Base-by-base conservation (phyloP, 2,113 vertebrate species). In the Oncorhynchus kisutch region DNA sequence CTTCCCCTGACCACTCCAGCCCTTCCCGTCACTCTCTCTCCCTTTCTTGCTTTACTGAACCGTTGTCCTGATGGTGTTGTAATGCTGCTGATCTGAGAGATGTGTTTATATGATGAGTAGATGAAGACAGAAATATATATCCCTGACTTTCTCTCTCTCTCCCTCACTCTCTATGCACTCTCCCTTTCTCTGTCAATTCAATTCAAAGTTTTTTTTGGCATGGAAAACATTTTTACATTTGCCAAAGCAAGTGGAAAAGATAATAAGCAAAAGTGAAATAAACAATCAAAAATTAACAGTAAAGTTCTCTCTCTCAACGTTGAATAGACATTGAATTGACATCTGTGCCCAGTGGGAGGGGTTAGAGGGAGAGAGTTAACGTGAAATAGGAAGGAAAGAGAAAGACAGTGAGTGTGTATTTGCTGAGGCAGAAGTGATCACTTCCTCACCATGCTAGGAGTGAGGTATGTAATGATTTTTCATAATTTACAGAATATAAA, bases 11-110 rank as follows among this genome's bases (percentile, higher is more conserved):
- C 27, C 16, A 0, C 2, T 75, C 69, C 85, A 71, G 78, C 79
- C 83, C 68, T 88, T 84, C 84, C 84, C 81, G 48, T 73, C 59
- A 2, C 86, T 89, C 88, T 82, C 86, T 86, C n/a, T 75, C 34
- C 57, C 22, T 81, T 70, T 84, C 89, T 89, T 88, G 87, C 76
- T 76, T 4, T 7, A 8, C 29, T 45, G 13, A 85, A 68, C 81
- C 13, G 78, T 80, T 80, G 65, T 68, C 72, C 64, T 66, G 6
- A 0, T 14, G 54, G 73, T n/a, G 2, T 4, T 18, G n/a, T 11
- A 27, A 59, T n/a, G 54, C 54, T n/a, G 18, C 24, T 39, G 8
- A 70, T 64, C 24, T 68, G 57, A 31, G 6, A 70, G 64, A 73
- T 49, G 34, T 71, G 1, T 24, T 54, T 22, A 45, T 14, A 64